phyloP scores from a whole-genome alignment of 2,797 vertebrate species.

The Takifugu rubripes region DNA sequence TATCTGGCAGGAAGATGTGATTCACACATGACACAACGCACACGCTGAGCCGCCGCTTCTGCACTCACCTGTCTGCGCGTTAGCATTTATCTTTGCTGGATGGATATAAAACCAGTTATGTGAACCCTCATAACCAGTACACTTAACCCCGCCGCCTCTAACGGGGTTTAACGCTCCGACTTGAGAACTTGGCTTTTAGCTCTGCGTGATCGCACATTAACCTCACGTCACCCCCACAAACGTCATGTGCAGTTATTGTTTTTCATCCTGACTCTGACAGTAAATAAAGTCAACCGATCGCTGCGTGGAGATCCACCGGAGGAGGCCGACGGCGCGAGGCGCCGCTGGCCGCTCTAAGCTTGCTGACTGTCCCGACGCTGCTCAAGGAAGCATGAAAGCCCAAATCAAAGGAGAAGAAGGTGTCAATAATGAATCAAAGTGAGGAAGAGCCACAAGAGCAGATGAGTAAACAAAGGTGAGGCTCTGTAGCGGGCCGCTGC shows the following conservation, averaged over 20 bases:
- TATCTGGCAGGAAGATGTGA: too few species aligned
- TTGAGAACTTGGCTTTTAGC: too few species aligned
- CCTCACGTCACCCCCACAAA: too few species aligned
- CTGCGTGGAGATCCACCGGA: constrained; percentile 43
- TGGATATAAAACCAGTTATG: too few species aligned
- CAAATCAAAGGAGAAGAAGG: constrained; percentile 64
- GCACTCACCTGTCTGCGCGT: too few species aligned
- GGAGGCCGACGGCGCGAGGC: constrained; percentile 8
- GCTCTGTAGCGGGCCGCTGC: constrained; percentile 26
- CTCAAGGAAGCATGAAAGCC: constrained; percentile 63
- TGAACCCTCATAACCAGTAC: too few species aligned
- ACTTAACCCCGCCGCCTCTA: too few species aligned
- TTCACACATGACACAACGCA: too few species aligned
- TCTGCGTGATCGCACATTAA: too few species aligned
- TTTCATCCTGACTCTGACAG: constrained; percentile 2
- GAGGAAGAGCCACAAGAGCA: constrained; percentile 45
- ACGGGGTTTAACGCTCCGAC: too few species aligned
- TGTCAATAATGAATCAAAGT: constrained; percentile 72
- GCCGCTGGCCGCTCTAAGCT: constrained; percentile 51
- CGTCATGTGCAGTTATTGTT: constrained; percentile 4
- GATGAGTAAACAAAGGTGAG: constrained; percentile 61
- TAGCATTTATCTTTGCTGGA: too few species aligned
- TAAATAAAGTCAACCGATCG: constrained; percentile 20
- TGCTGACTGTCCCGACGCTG: constrained; percentile 49
- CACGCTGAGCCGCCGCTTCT: too few species aligned